phyloP scores from a whole-genome alignment of 2,797 vertebrate species.

The Cryptoblepharus egeriae region DNA sequence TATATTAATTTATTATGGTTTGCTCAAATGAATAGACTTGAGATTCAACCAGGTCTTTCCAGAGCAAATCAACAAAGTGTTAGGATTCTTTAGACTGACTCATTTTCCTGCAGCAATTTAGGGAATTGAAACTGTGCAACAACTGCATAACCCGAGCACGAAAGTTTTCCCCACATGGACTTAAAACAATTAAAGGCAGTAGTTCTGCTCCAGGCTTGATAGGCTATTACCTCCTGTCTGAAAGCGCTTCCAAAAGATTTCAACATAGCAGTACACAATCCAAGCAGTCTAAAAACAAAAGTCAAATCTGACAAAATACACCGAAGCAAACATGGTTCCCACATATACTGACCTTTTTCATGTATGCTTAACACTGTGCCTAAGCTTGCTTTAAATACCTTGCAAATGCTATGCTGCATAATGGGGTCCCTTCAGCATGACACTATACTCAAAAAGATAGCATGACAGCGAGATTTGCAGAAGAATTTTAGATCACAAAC shows the following conservation, averaged over 20 bases:
- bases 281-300: neutral
- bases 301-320: neutral
- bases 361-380: neutral
- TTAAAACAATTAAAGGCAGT: conserved; percentile 6
- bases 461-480: neutral
- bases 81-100: neutral
- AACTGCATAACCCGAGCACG: neutral
- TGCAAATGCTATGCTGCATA: neutral
- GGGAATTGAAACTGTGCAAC: neutral
- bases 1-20: neutral
- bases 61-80: neutral
- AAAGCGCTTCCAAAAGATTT: neutral
- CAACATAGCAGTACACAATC: neutral
- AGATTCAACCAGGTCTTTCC: neutral
- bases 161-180: neutral
- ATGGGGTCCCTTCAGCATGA: neutral
- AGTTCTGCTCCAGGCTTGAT: neutral
- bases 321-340: neutral
- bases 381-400: neutral
- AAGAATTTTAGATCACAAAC: neutral
- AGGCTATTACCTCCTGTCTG: neutral
- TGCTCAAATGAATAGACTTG: neutral
- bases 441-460: neutral
- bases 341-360: neutral
- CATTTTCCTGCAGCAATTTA: neutral